Base-by-base conservation (phyloP, 2,797 vertebrate species). In the Xenentodon cancila region DNA sequence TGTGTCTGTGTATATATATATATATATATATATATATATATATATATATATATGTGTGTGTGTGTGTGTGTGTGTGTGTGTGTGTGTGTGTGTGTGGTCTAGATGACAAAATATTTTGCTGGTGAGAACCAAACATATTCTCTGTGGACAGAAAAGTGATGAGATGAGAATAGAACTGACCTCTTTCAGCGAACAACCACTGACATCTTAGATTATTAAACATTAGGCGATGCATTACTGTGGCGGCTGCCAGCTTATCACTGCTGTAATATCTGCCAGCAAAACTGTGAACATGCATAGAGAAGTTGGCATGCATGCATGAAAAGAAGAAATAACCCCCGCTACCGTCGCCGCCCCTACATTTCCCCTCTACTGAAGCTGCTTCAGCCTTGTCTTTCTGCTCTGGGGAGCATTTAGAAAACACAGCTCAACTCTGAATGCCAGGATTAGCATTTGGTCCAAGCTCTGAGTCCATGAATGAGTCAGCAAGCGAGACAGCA, bases 391-490 rank as follows among this genome's bases (percentile, higher is more conserved):
- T 3, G 47, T 73, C 59, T 71, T 45, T 63, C 27, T 74, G 56
- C 71, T 69, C 43, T 60, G 43, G 71, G 55, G 46, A 79, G 52
- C 66, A 73, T 75, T 72, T 51, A 42, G 55, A 71, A 61, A 73
- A 73, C 60, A 66, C 47, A 64, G 73, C 76, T 81, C 64, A 79
- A 68, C 79, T 84, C 68, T 88, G 79, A 92, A 91, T 88, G 85
- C 87, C 88, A 88, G 76, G 84, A 91, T 91, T 89, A 86, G 75
- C 82, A 89, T 91, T 89, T 87, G 73, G 72, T 81, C 75, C 63
- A 42, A 77, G 56, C 79, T 84, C 58, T 50, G 59, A 66, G 46
- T 79, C 75, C 63, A 73, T 73, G 81, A 86, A 85, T 82, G 86
- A 88, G 73, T 87, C 81, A 89, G 77, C 65, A 47, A 86, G 73